Conservation (phyloP, 2,113 vertebrate species). For the Erythrolamprus reginae region DNA sequence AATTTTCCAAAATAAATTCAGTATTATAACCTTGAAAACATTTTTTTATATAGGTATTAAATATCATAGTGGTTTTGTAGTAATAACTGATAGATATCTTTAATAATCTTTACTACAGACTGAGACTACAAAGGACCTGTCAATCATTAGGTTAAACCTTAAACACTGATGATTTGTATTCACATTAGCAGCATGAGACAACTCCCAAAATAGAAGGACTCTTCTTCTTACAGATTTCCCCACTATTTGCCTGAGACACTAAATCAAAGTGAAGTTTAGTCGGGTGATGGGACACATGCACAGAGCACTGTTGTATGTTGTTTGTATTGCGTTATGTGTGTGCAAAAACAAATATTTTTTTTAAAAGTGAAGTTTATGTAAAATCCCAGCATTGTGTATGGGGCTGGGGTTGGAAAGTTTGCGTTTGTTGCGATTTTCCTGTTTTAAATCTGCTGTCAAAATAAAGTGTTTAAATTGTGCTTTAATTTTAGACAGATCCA, state of each 20-base stretch:
- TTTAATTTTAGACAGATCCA: slow-evolving; percentile 76
- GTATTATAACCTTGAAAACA: slow-evolving; percentile 75
- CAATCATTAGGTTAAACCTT: slow-evolving; percentile 74
- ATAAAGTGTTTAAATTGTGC: slow-evolving; percentile 72
- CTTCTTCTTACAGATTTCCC: no score
- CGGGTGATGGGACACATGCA: no score
- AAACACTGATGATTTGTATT: slow-evolving; percentile 80
- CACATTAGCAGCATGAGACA: slow-evolving; percentile 77
- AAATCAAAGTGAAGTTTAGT: no score
- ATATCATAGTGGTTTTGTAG: slow-evolving; percentile 75
- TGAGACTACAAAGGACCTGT: slow-evolving; percentile 71
- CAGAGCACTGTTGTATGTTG: no score
- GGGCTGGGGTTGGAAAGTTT: slow-evolving; percentile 66
- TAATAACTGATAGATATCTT: slow-evolving; percentile 81
- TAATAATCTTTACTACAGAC: slow-evolving; percentile 72
- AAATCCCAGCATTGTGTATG: slow-evolving; percentile 48
- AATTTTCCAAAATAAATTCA: slow-evolving; percentile 73
- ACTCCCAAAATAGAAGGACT: slow-evolving; percentile 77
- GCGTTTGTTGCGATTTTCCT: slow-evolving; percentile 77
- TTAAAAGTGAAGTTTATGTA: slow-evolving; percentile 85
- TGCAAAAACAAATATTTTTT: no score
- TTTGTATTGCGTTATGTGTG: no score
- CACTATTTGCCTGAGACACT: slow-evolving; percentile 68
- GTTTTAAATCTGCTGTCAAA: slow-evolving; percentile 81
- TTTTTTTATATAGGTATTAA: slow-evolving; percentile 76